Evolutionary conservation across 2,113 vertebrate genomes (phyloP).

Genomic region (Bubalus kerabau): DNA sequence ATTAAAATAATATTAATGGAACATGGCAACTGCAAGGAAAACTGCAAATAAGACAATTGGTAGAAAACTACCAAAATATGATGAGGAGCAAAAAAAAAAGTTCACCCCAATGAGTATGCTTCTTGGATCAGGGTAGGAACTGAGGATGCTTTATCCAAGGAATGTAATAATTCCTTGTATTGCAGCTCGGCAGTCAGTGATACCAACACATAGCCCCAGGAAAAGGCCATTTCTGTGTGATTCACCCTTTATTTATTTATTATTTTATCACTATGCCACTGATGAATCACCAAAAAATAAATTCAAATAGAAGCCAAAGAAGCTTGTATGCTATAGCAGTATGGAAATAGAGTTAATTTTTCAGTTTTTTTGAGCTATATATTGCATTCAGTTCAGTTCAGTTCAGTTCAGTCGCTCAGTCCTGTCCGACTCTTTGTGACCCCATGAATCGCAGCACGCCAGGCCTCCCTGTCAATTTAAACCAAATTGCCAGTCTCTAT

Average conservation of each 20-base stretch:
- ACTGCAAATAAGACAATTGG: background rate
- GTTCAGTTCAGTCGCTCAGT: no score
- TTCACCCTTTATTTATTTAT: background rate
- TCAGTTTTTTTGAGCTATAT: background rate
- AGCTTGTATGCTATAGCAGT: background rate
- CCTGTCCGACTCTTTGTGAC: no score
- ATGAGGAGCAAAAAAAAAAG: background rate
- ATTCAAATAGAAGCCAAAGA: background rate
- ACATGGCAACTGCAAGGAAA: background rate
- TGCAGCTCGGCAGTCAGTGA: background rate
- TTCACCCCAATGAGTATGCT: background rate
- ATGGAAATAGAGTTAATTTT: background rate
- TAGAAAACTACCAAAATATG: background rate
- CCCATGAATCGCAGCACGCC: no score
- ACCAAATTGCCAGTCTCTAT: background rate
- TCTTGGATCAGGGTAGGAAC: background rate
- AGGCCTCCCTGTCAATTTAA: background rate
- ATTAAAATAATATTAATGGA: background rate
- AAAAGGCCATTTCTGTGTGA: background rate
- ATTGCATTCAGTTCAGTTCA: background rate
- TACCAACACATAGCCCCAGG: background rate
- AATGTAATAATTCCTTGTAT: background rate
- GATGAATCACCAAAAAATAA: conserved; percentile 26
- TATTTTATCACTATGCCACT: background rate
- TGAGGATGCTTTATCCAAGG: background rate